A percentile compares a stretch with the other conserved stretches of the same genome.
Conservation (phyloP, 2,888 invertebrate species). For the Cryptosula pallasiana region DNA sequence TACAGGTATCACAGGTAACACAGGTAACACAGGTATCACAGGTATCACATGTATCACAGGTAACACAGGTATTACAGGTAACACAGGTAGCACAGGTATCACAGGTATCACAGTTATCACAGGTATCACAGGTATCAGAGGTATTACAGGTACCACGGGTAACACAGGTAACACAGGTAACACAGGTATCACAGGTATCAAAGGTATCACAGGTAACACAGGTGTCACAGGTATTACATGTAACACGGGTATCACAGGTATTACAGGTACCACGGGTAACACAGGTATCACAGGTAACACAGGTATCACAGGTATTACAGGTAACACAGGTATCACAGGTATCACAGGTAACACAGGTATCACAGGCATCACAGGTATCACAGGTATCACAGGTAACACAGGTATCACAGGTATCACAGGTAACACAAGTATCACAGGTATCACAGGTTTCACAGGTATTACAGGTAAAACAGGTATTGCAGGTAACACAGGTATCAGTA, state of each 20-base stretch:
- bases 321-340: too few species aligned
- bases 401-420: not conserved
- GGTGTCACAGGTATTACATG: not conserved
- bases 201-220: not conserved
- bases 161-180: too few species aligned
- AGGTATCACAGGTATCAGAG: not conserved
- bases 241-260: too few species aligned
- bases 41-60: not conserved
- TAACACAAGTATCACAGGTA: not conserved
- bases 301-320: too few species aligned
- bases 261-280: too few species aligned
- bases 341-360: too few species aligned
- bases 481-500: too few species aligned
- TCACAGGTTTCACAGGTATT: not conserved
- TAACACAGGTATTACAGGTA: not conserved
- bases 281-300: too few species aligned
- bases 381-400: not conserved
- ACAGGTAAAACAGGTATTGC: not conserved
- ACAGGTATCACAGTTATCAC: not conserved
- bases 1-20: too few species aligned
- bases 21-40: not conserved
- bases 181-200: too few species aligned
- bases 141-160: too few species aligned
- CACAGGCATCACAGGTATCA: not conserved
- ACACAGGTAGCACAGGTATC: not conserved